Evolutionary conservation across 2,113 vertebrate species (phyloP).

Genomic region (Electrona antarctica): DNA sequence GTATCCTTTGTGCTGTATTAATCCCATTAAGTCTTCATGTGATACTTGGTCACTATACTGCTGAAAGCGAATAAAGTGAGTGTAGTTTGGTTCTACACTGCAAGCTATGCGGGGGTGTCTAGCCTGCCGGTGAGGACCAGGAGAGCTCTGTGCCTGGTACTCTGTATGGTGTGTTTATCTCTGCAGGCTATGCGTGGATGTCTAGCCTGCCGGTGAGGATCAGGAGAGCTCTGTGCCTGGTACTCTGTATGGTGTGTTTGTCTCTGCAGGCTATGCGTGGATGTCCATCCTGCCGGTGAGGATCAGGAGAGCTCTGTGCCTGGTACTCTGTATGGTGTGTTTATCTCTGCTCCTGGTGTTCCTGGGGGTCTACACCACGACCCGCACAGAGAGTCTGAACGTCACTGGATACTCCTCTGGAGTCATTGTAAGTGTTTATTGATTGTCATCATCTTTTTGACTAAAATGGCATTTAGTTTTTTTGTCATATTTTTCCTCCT

Average conservation of each 20-base stretch:
- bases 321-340: constrained; percentile 70
- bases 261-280: constrained; percentile 1
- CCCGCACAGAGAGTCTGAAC: constrained; percentile 69
- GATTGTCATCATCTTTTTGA: too few relatives aligned
- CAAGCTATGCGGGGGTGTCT: too few relatives aligned
- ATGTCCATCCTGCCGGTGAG: constrained; percentile 48
- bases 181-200: too few relatives aligned
- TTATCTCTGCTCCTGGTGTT: constrained; percentile 70
- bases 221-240: neutral
- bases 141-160: neutral
- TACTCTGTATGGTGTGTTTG: constrained; percentile 7
- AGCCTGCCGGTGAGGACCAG: too few relatives aligned
- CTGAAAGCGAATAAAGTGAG: too few relatives aligned
- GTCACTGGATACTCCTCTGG: constrained; percentile 74
- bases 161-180: constrained; percentile 7
- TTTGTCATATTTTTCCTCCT: too few relatives aligned
- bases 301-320: constrained; percentile 57
- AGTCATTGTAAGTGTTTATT: constrained; percentile 66
- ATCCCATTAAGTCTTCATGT: too few relatives aligned
- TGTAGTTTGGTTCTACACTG: too few relatives aligned
- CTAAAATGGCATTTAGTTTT: too few relatives aligned
- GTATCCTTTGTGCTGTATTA: too few relatives aligned
- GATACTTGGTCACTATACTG: too few relatives aligned
- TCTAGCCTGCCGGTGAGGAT: too few relatives aligned
- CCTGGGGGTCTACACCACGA: constrained; percentile 71